Evolutionary conservation across 64 coral and sea anemone species (phyloP), one percentile per base, ranked within the genome.

Genomic region (Pachyseris speciosa): DNA sequence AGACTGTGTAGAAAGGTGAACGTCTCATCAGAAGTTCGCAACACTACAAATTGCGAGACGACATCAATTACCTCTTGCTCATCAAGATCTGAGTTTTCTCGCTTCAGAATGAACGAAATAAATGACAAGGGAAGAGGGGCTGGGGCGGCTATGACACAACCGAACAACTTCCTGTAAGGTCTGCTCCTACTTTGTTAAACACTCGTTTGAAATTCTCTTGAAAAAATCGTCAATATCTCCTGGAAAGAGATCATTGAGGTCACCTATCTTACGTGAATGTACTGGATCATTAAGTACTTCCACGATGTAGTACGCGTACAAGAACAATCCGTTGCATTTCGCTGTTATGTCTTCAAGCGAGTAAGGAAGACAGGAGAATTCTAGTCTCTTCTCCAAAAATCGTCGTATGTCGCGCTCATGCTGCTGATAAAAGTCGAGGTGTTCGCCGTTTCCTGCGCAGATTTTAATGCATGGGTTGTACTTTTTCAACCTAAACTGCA

Each of bases 141-240:
- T 5, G 90, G 90, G 4, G 90, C 80, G 4, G 69, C 65, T 61
- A 92, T 24, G 22, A 65, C 55, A 92, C 80, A 85, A 2, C 90
- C 90, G 65, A 92, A 74, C 67, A 85, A 74, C 33, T 92, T 84
- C 71, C 26, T 36, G 45, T 85, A 92, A 83, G 45, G n/a, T 42
- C 34, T 40, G 41, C 81, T 64, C 81, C 80, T 7, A 92, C 22
- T 12, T 37, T 92, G 24, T 67, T 43, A 45, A 19, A 86, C 19
- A 92, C 60, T 33, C 90, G 70, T 30, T 53, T 52, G 28, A 92
- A 92, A 92, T 92, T 92, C 19, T 63, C 16, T 5, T 1, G 19
- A 65, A 85, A 49, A 86, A 92, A 22, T 38, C 4, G 19, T 74
- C 74, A 2, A 78, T 69, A 27, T 75, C 83, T 45, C 37, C 45